phyloP scores from a whole-genome alignment of 2,888 invertebrate genomes.

The Acanthosepion pharaonis region DNA sequence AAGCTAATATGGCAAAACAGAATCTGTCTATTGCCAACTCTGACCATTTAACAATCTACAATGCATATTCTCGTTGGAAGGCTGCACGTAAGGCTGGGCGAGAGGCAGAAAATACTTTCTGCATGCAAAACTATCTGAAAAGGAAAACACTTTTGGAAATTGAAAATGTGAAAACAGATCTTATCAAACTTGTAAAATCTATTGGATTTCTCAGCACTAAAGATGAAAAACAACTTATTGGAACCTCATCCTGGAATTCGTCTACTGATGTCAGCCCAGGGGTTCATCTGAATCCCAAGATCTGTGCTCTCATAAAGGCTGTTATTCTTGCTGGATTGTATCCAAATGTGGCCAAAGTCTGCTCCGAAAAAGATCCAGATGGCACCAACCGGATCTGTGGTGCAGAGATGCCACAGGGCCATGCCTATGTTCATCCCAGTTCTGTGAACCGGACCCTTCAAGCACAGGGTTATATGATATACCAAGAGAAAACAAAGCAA shows the following conservation, averaged over 20 bases:
- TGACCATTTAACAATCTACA: conserved; percentile 70
- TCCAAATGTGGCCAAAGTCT: conserved; percentile 82
- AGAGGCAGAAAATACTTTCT: conserved; percentile 63
- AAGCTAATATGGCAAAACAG: conserved; percentile 65
- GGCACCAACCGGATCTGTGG: conserved; percentile 64
- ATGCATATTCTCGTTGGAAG: conserved; percentile 69
- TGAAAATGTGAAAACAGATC: conserved; percentile 70
- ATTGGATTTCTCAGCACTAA: conserved; percentile 62
- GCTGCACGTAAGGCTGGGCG: conserved; percentile 61
- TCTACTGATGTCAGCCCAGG: conserved; percentile 37
- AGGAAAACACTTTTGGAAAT: conserved; percentile 70
- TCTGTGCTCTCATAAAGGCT: conserved; percentile 76
- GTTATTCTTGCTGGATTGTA: conserved; percentile 90
- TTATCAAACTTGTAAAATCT: conserved; percentile 65
- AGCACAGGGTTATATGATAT: conserved; percentile 69
- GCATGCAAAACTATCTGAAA: conserved; percentile 68
- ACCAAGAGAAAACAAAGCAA: conserved; percentile 69
- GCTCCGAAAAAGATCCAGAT: conserved; percentile 61
- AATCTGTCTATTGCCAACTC: conserved; percentile 66
- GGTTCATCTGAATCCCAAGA: conserved; percentile 58
- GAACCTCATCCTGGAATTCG: not conserved
- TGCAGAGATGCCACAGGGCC: conserved; percentile 68
- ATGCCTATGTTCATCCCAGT: conserved; percentile 68
- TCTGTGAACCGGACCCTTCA: conserved; percentile 70
- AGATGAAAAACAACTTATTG: conserved; percentile 37